Evolutionary conservation across 2,888 invertebrate species (phyloP).

Genomic region (Meandrusa payeni): DNA sequence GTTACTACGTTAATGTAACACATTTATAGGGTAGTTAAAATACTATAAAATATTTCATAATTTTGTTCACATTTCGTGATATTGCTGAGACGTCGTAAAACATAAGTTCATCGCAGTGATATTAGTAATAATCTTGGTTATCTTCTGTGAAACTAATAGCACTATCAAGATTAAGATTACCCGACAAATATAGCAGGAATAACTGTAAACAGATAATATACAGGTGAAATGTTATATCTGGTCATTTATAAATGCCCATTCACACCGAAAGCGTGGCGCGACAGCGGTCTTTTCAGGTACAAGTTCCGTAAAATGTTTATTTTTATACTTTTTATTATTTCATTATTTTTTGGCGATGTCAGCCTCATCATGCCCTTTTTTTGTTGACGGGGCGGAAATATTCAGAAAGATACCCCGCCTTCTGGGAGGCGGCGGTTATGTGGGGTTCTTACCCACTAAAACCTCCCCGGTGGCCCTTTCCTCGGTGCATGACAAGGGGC

Average conservation of each 20-base stretch:
- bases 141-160: constrained; percentile 6
- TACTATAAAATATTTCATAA: constrained; percentile 34
- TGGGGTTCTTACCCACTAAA: too few relatives aligned
- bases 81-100: constrained; percentile 1
- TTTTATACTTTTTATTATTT: too few relatives aligned
- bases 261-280: neutral
- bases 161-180: constrained; percentile 9
- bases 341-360: too few relatives aligned
- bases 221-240: constrained; percentile 7
- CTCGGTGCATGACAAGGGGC: too few relatives aligned
- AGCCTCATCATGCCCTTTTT: too few relatives aligned
- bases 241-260: constrained; percentile 6
- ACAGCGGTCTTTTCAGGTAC: too few relatives aligned
- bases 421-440: too few relatives aligned
- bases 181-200: constrained; percentile 2
- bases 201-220: constrained; percentile 8
- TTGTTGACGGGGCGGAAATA: too few relatives aligned
- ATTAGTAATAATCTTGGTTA: constrained; percentile 2
- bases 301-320: too few relatives aligned
- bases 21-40: constrained; percentile 21
- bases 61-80: neutral
- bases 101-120: constrained; percentile 2
- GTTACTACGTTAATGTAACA: too few relatives aligned
- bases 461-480: too few relatives aligned
- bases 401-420: too few relatives aligned